Evolutionary conservation across 1,140 invertebrate species (phyloP).

Genomic region (Papilio glaucus): DNA sequence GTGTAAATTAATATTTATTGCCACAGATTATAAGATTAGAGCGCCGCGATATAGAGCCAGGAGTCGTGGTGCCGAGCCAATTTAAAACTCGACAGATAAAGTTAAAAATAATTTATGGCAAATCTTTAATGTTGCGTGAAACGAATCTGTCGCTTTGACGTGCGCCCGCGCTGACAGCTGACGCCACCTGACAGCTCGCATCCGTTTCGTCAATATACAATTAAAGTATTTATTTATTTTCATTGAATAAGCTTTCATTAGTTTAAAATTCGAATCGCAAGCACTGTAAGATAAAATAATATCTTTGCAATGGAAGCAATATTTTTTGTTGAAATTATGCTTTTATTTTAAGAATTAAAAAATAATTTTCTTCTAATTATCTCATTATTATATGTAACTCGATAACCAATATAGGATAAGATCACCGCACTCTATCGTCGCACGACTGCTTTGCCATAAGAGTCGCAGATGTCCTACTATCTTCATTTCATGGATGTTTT

Average conservation of each 20-base stretch:
- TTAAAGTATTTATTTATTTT: background rate
- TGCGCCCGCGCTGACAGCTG: conserved; percentile 19
- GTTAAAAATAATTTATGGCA: conserved; percentile 35
- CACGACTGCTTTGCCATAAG: no score
- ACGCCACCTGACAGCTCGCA: conserved; percentile 14
- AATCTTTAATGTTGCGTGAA: conserved; percentile 32
- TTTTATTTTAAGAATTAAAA: no score
- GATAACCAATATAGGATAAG: no score
- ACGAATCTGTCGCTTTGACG: conserved; percentile 14
- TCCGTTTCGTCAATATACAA: background rate
- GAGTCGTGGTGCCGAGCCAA: conserved; percentile 18
- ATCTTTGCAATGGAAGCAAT: no score
- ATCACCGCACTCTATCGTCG: no score
- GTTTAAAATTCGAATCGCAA: no score
- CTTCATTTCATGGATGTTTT: no score
- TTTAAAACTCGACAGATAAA: conserved; percentile 14
- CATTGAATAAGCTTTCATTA: background rate
- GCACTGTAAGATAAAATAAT: no score
- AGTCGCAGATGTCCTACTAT: no score
- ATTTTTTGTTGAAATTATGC: no score
- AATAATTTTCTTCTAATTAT: no score
- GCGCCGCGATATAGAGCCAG: background rate
- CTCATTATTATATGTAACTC: no score
- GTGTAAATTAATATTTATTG: conserved; percentile 6
- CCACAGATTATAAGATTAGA: conserved; percentile 17